Evolutionary conservation across 2,797 vertebrate genomes (phyloP).

Genomic region (Gadopsis bispinosus): DNA sequence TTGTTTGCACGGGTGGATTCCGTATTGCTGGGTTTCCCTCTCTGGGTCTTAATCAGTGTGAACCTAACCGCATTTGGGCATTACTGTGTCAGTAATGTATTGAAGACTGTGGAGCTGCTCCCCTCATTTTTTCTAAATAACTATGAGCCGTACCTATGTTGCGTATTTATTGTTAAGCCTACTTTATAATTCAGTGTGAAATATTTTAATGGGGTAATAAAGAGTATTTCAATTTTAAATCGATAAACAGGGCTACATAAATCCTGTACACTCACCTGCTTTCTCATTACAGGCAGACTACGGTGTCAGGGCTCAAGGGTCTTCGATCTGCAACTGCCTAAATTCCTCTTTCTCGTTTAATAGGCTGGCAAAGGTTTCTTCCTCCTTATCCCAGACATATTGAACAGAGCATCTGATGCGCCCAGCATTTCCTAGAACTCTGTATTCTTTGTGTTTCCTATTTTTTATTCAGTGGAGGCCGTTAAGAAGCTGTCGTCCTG

Average conservation of each 20-base stretch:
- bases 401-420: conserved; percentile 46
- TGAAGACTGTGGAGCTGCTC: conserved; percentile 33
- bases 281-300: conserved; percentile 35
- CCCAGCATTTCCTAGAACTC: conserved; percentile 43
- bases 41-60: conserved; percentile 44
- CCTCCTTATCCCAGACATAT: conserved; percentile 46
- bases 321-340: conserved; percentile 35
- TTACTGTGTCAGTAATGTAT: conserved; percentile 38
- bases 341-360: conserved; percentile 54
- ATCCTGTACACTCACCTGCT: conserved; percentile 35
- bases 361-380: conserved; percentile 41
- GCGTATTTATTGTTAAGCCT: conserved; percentile 28
- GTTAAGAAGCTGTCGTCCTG: conserved; percentile 76
- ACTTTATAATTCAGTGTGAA: conserved; percentile 36
- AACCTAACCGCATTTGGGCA: conserved; percentile 45
- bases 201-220: conserved; percentile 49
- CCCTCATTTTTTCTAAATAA: conserved; percentile 6
- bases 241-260: conserved; percentile 44
- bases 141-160: not conserved
- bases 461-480: conserved; percentile 80
- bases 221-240: conserved; percentile 58
- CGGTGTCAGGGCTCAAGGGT: conserved; percentile 33
- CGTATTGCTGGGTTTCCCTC: conserved; percentile 34
- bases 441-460: conserved; percentile 59
- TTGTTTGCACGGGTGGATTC: conserved; percentile 62